These are phyloP conservation scores for Trichopria drosophilae DNA, from an alignment of 2,888 invertebrate species.

Conservation along the genomic window DNA sequence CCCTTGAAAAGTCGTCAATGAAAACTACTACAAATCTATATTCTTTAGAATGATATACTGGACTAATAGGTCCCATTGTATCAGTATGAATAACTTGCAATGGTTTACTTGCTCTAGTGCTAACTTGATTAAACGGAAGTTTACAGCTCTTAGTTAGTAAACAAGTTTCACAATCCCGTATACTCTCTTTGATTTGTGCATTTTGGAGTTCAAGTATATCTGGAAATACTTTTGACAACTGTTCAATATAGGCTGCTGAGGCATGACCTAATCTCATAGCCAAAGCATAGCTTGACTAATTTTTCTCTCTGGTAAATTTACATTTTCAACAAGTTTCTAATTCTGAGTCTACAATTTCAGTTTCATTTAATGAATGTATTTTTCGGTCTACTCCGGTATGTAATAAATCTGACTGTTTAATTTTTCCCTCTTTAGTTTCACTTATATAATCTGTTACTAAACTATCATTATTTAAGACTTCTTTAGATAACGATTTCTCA, in stretches of 20 bases:
- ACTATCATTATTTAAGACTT: neutral
- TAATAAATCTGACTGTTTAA: too few species aligned
- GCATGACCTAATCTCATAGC: neutral
- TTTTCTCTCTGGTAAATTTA: too few species aligned
- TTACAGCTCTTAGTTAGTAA: neutral
- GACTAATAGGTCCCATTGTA: slow-evolving; percentile 1
- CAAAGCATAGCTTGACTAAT: neutral
- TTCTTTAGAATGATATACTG: neutral
- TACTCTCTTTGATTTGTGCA: neutral
- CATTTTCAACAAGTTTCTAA: too few species aligned
- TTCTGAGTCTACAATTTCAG: too few species aligned
- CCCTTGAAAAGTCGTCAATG: neutral
- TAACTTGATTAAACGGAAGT: slow-evolving; percentile 1
- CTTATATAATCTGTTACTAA: neutral
- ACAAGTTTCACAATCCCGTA: neutral
- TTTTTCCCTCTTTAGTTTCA: too few species aligned
- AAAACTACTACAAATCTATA: slow-evolving; percentile 2
- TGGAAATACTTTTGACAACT: neutral
- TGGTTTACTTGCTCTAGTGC: neutral
- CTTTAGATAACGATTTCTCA: too few species aligned
- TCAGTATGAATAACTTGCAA: neutral
- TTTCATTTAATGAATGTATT: too few species aligned
- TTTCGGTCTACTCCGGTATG: too few species aligned
- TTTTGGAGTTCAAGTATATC: neutral
- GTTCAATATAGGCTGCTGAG: neutral